Conservation (phyloP, 1,140 invertebrate genomes). For the Macrocentrus cingulum region DNA sequence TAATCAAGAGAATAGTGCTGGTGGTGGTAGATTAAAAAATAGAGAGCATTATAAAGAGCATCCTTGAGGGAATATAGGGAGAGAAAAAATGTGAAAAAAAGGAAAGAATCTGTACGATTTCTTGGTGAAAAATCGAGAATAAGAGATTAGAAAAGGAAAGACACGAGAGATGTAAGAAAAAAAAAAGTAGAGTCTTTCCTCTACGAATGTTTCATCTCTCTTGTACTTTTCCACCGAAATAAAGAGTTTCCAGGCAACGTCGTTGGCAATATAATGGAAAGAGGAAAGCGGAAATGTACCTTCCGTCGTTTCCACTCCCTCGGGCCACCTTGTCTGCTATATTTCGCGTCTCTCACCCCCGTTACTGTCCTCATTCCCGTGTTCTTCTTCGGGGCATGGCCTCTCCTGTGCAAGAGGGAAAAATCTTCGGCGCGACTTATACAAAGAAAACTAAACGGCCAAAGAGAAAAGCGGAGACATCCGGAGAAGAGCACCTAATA, state of each 20-base stretch:
- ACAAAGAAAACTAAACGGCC: slow-evolving; percentile 38
- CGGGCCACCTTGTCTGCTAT: background rate
- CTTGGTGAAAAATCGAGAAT: slow-evolving; percentile 23
- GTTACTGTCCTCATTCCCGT: slow-evolving; percentile 9
- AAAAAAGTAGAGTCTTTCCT: background rate
- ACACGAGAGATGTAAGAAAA: slow-evolving; percentile 1
- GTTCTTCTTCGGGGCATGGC: background rate
- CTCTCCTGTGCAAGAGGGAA: background rate
- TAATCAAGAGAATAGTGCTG: slow-evolving; percentile 26
- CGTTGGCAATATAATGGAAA: slow-evolving; percentile 27
- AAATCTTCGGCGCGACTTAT: slow-evolving; percentile 20
- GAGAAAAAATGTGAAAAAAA: slow-evolving; percentile 10
- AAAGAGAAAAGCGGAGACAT: slow-evolving; percentile 29
- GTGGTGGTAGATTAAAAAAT: slow-evolving; percentile 27
- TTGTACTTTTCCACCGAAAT: background rate
- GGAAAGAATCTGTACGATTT: slow-evolving; percentile 8
- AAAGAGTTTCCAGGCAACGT: slow-evolving; percentile 23
- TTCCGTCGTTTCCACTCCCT: slow-evolving; percentile 16
- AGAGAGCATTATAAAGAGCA: slow-evolving; percentile 24
- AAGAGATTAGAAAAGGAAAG: background rate
- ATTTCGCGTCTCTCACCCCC: slow-evolving; percentile 6
- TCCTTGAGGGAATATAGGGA: slow-evolving; percentile 17
- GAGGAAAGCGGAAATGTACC: slow-evolving; percentile 22
- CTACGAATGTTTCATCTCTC: background rate
- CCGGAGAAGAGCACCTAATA: slow-evolving; percentile 41